Conservation (phyloP, 2,888 invertebrate species). For the Drosophila merina region DNA sequence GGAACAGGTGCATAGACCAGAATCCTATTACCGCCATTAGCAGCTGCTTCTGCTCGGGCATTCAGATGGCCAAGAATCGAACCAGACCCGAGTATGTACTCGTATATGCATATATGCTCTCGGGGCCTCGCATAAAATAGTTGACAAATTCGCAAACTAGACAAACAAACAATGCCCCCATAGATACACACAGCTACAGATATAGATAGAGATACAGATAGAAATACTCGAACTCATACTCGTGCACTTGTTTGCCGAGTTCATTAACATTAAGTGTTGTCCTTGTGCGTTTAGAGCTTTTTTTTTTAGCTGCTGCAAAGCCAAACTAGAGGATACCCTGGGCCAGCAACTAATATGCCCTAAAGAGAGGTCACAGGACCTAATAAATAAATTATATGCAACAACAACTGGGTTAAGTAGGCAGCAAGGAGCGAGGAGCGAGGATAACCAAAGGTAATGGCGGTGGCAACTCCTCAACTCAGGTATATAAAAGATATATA, state of each 20-base stretch:
- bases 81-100: constrained; percentile 32
- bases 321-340: constrained; percentile 34
- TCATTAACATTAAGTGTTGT: constrained; percentile 70
- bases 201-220: constrained; percentile 25
- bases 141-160: constrained; percentile 48
- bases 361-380: constrained; percentile 44
- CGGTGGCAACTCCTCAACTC: background rate
- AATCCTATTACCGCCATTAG: constrained; percentile 38
- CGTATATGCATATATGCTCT: constrained; percentile 33
- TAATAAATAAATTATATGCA: constrained; percentile 66
- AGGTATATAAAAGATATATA: background rate
- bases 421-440: constrained; percentile 29
- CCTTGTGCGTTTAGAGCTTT: constrained; percentile 50
- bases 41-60: constrained; percentile 16
- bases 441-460: constrained; percentile 34
- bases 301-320: constrained; percentile 16
- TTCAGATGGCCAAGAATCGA: too few relatives aligned
- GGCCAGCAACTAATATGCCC: too few relatives aligned
- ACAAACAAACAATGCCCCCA: constrained; percentile 38
- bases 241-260: constrained; percentile 74
- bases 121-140: constrained; percentile 52
- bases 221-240: constrained; percentile 34
- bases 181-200: constrained; percentile 26
- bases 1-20: constrained; percentile 42
- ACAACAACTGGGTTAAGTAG: constrained; percentile 50